A percentile compares a stretch with the other conserved stretches of the same genome.
Conservation (phyloP, 2,113 vertebrate genomes). For the Paramormyrops kingsleyae region DNA sequence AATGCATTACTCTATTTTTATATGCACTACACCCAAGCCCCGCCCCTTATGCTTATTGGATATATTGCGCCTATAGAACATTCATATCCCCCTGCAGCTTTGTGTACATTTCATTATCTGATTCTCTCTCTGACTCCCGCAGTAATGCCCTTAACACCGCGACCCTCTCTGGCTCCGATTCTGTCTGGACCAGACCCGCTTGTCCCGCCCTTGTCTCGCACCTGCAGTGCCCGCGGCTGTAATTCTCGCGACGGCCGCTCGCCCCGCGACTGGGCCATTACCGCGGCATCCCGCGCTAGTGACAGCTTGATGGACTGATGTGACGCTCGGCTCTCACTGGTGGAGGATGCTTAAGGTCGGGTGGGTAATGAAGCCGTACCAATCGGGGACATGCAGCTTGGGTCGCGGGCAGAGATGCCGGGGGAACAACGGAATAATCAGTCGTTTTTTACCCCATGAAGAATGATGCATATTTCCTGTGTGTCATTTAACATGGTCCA, state of each 20-base stretch:
- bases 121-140: neutral
- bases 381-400: conserved; percentile 41
- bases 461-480: neutral
- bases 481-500: neutral
- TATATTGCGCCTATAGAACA: neutral
- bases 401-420: neutral
- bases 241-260: conserved; percentile 23
- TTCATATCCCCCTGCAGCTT: neutral
- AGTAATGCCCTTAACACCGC: neutral
- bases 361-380: conserved; percentile 56
- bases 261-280: conserved; percentile 26
- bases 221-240: conserved; percentile 16
- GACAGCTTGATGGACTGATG: conserved; percentile 53
- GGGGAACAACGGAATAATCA: conserved; percentile 15
- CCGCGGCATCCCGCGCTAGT: conserved; percentile 39
- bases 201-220: neutral
- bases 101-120: neutral
- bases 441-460: neutral
- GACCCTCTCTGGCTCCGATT: neutral
- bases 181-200: neutral
- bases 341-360: conserved; percentile 38
- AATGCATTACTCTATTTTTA: conserved; percentile 42
- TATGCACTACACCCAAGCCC: conserved; percentile 32
- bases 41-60: neutral
- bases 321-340: conserved; percentile 34